Evolutionary conservation across 2,888 invertebrate genomes (phyloP), one percentile per base, ranked within the genome.

Genomic region (Sinohyriopsis cumingii): DNA sequence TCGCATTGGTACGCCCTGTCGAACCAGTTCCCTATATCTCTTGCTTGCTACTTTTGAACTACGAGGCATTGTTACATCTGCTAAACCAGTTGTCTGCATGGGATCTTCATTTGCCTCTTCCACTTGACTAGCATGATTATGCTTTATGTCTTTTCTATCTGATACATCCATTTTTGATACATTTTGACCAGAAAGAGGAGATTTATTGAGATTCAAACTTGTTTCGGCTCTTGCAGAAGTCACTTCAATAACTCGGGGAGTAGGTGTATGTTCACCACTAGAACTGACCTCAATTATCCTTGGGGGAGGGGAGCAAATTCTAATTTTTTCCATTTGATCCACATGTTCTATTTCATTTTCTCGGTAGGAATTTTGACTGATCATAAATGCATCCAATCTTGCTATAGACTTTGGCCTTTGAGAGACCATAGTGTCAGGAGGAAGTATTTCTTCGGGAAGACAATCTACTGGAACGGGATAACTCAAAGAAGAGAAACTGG

Each of bases 1-100:
- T 55, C 84, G 68, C 25, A 86, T 65, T n/a, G 85, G 85, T 24
- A 86, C 84, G 1, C 85, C 86, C 65, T 81, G 80, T 62, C 80
- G 81, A 5, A 82, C 77, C 18, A 86, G 75, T 72, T 84, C 83
- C 22, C 82, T 68, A 68, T 86, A 86, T 28, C 84, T 75, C 65
- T 78, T 80, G 5, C 74, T 73, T 6, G 82, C 81, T 24, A 69
- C 72, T 33, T 70, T 65, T 19, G 74, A 64, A 22, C 55, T 59
- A 67, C 69, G 69, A 53, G 69, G 65, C 67, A 65, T 65, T 7
- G 69, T 33, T 57, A 72, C 25, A 59, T 70, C 67, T 25, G 3
- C 45, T 45, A 45, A 12, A 45, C 45, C 45, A 45, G 12, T 59
- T 18, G 6, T 25, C 56, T 59, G 22, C 12, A 59, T 59, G 59